Conservation (phyloP, 2,113 vertebrate species). For the Mustelus asterias region DNA sequence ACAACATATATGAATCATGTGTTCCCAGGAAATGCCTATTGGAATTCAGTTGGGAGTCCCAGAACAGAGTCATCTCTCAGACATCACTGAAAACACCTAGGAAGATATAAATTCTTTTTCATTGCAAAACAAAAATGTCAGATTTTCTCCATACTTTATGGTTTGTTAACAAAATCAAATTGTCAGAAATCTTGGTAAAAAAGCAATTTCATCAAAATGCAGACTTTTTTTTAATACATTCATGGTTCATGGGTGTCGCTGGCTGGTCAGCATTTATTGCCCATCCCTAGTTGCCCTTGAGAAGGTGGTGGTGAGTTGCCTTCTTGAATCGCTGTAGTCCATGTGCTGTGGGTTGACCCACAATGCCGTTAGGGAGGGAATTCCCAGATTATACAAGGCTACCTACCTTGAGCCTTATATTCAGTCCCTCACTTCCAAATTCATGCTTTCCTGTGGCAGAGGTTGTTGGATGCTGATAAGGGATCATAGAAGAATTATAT, state of each 20-base stretch:
- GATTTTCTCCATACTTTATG: neutral
- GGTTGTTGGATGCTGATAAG: neutral
- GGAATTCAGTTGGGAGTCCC: too few relatives aligned
- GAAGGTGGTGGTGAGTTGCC: too few relatives aligned
- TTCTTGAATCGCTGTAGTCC: too few relatives aligned
- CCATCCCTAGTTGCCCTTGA: too few relatives aligned
- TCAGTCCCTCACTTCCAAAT: neutral
- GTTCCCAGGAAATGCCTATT: neutral
- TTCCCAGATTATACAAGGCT: too few relatives aligned
- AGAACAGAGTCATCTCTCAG: neutral
- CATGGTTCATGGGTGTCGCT: too few relatives aligned
- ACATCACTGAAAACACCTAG: neutral
- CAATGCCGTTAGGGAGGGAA: too few relatives aligned
- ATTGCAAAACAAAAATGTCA: neutral
- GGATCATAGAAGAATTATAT: neutral
- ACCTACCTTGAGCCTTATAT: neutral
- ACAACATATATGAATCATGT: neutral
- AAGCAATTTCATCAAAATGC: neutral
- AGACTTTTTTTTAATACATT: neutral
- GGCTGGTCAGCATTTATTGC: too few relatives aligned
- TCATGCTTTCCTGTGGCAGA: neutral
- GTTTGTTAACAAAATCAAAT: neutral
- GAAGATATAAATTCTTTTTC: neutral
- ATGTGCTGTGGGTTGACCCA: too few relatives aligned
- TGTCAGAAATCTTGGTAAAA: neutral